These are phyloP conservation scores for silkworm (Bombyx mori) DNA, from an alignment of 1,140 invertebrate species.

Conservation along the genomic window ASM3026992v2 NC_085126.1:10236001-10236500, in stretches of 20 bases:
- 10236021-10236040: not conserved
- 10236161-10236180: constrained; percentile 52
- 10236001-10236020: too few relatives aligned
- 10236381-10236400: too few relatives aligned
- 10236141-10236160: constrained; percentile 49
- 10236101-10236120: constrained; percentile 71
- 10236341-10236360: too few relatives aligned
- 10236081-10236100: constrained; percentile 1
- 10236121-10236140: constrained; percentile 55
- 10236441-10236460: too few relatives aligned
- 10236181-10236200: constrained; percentile 63
- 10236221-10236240: constrained; percentile 72
- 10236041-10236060: not conserved
- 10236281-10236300: too few relatives aligned
- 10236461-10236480: too few relatives aligned
- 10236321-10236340: too few relatives aligned
- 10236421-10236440: too few relatives aligned
- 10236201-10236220: constrained; percentile 51
- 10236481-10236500: too few relatives aligned
- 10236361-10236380: too few relatives aligned
- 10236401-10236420: too few relatives aligned
- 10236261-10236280: not conserved
- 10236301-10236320: too few relatives aligned
- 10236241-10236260: constrained; percentile 49
- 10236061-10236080: not conserved